A percentile compares a stretch with the other conserved stretches of the same genome.
Conservation (phyloP, 1,140 invertebrate species). For the Platorchestia sp. region DNA sequence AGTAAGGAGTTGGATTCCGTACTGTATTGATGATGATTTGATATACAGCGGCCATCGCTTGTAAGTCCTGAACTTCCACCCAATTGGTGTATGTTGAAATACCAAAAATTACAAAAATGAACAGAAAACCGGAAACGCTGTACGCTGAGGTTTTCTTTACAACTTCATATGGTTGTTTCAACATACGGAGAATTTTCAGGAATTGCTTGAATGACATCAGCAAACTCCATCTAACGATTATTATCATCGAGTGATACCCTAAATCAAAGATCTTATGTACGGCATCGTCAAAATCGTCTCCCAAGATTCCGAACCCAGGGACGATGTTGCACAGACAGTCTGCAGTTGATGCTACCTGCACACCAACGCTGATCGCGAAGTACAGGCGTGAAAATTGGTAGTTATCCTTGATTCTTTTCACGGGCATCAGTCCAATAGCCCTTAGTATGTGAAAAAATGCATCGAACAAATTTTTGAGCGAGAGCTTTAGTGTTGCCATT, state of each 20-base stretch:
- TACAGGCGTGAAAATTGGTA: not conserved
- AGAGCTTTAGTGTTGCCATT: not conserved
- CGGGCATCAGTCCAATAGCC: not conserved
- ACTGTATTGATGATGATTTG: not conserved
- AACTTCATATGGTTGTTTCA: not conserved
- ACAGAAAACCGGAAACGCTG: not conserved
- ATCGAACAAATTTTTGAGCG: not conserved
- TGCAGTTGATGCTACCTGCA: not conserved
- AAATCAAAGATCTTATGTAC: not conserved
- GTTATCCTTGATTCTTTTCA: not conserved
- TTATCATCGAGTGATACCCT: not conserved
- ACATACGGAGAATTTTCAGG: not conserved
- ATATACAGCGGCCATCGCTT: not conserved
- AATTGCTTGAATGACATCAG: not conserved
- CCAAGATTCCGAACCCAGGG: not conserved
- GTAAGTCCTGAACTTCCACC: not conserved
- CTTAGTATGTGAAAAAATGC: not conserved
- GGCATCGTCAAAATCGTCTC: not conserved
- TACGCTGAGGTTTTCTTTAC: not conserved
- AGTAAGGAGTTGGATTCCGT: not conserved
- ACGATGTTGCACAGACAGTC: not conserved
- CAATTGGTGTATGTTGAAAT: not conserved
- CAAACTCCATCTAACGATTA: not conserved
- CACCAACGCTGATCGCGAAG: not conserved
- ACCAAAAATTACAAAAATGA: not conserved